A percentile compares a stretch with the other conserved stretches of the same genome.
Conservation (phyloP, 2,113 vertebrate species). For the Baryphthengus martii region DNA sequence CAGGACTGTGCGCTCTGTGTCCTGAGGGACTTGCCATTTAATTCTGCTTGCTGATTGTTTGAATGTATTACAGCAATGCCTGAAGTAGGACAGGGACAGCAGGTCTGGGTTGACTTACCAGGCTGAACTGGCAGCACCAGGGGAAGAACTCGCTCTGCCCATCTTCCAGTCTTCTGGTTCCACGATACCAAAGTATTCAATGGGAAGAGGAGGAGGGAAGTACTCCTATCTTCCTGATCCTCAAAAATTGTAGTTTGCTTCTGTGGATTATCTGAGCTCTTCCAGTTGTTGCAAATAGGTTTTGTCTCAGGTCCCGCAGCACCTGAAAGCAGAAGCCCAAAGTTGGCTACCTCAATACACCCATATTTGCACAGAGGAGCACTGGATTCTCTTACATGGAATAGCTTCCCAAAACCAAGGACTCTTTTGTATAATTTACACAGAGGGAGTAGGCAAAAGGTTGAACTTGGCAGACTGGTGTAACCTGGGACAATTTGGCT, state of each 20-base stretch:
- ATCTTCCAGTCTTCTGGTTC: neutral
- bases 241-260: neutral
- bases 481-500: neutral
- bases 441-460: neutral
- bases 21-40: neutral
- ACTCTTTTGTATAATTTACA: neutral
- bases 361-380: neutral
- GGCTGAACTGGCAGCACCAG: neutral
- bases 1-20: neutral
- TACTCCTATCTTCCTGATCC: neutral
- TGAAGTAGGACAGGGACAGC: neutral
- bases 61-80: neutral
- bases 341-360: neutral
- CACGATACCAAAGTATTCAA: neutral
- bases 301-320: neutral
- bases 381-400: neutral
- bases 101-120: neutral
- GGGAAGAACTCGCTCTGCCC: neutral
- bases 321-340: neutral
- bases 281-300: neutral
- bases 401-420: neutral
- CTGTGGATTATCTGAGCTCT: neutral
- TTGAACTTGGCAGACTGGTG: neutral
- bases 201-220: neutral
- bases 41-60: neutral